Evolutionary conservation across 2,113 vertebrate genomes (phyloP), one percentile per base, ranked within the genome.

Genomic region (Pycnonotus jocosus): DNA sequence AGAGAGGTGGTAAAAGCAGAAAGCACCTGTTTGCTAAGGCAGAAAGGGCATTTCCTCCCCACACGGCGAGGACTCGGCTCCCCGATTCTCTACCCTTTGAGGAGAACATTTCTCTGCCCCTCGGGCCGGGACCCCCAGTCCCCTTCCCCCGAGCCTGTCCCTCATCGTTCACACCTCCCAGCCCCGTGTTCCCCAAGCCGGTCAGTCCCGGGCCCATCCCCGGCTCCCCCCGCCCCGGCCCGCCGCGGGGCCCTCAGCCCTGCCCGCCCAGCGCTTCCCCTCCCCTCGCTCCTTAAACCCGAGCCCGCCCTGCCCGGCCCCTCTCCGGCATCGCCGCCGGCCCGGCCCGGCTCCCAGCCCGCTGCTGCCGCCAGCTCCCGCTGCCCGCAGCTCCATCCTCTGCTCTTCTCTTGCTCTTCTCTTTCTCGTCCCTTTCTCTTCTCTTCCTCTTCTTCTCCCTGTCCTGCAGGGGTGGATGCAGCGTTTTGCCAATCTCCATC

Each of bases 221-320:
- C 64, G 31, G 62, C 40, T 45, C 15, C 42, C 42, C 64, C 42
- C 35, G 47, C 66, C 47, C 66, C 25, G 35, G 35, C 25, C 68
- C 4, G n/a, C 47, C 38, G 48, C 48, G 28, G 48, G 20, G 35
- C 48, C 48, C 48, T 20, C 47, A 22, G 28, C 68, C 27, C 69
- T 40, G 12, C 51, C 77, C 79, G 44, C 54, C 68, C 70, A 6
- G 21, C 73, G 47, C 60, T 54, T 66, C 62, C 47, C 88, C 72
- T n/a, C 76, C 86, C 68, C 84, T 64, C 80, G 22, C 81, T 86
- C 76, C 64, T 81, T 93, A 90, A 93, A 71, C 81, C 62, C 53
- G 51, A 14, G 17, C 24, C 53, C 51, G 70, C 23, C 31, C 64
- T 22, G 53, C 44, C 53, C 79, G 35, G 53, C 53, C n/a, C 35